These are phyloP conservation scores for Halichoeres trimaculatus DNA, from an alignment of 2,113 vertebrate genomes.

Conservation along the genomic window DNA sequence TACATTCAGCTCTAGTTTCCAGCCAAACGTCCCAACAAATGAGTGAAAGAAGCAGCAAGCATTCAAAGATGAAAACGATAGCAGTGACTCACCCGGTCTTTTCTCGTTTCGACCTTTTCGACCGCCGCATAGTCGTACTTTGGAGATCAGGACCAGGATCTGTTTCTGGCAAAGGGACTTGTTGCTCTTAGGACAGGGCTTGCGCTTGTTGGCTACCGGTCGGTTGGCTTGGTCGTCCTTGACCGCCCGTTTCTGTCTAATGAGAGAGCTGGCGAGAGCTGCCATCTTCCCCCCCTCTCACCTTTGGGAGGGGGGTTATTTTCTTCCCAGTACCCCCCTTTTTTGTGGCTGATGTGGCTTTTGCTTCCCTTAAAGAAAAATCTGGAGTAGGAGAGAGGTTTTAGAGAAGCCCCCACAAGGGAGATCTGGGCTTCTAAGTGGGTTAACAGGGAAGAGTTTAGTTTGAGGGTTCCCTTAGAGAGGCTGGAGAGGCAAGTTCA, in stretches of 20 bases:
- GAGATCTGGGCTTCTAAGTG: slow-evolving; percentile 54
- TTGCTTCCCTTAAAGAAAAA: slow-evolving; percentile 51
- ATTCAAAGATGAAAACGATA: slow-evolving; percentile 19
- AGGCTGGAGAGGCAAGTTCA: slow-evolving; percentile 67
- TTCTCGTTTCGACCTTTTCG: slow-evolving; percentile 84
- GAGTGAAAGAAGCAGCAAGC: neutral
- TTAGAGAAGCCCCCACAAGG: slow-evolving; percentile 58
- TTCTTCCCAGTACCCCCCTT: slow-evolving; percentile 58
- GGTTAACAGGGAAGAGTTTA: slow-evolving; percentile 75
- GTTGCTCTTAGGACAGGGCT: slow-evolving; percentile 91
- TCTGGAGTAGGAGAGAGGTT: slow-evolving; percentile 49
- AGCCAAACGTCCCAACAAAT: slow-evolving; percentile 12
- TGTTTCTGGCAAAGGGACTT: slow-evolving; percentile 94
- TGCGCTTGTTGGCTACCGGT: slow-evolving; percentile 87
- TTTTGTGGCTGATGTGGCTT: slow-evolving; percentile 35
- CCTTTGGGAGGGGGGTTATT: slow-evolving; percentile 77
- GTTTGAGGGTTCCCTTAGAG: slow-evolving; percentile 70
- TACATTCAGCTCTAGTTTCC: neutral
- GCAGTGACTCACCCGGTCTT: slow-evolving; percentile 84
- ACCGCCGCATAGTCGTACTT: slow-evolving; percentile 89
- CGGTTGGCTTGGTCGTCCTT: slow-evolving; percentile 87
- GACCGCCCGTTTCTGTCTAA: slow-evolving; percentile 92
- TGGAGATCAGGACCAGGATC: slow-evolving; percentile 90
- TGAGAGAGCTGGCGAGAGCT: slow-evolving; percentile 91
- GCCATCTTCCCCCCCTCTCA: slow-evolving; percentile 88